These are phyloP conservation scores for Diaphora mendica DNA, from an alignment of 2,888 invertebrate genomes.

Conservation along the genomic window DNA sequence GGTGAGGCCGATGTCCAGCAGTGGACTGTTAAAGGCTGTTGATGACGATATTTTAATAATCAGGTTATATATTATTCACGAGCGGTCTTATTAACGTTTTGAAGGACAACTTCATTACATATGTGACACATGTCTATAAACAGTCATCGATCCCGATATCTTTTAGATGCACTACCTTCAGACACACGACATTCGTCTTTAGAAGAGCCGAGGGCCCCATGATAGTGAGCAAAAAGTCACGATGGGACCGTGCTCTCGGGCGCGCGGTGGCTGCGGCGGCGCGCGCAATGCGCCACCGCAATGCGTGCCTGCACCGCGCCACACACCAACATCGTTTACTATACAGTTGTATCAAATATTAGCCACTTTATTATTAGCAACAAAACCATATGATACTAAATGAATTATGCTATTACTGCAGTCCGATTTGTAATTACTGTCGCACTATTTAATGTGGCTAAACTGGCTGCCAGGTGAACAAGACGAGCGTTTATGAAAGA, in stretches of 20 bases:
- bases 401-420: background rate
- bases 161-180: too few species aligned
- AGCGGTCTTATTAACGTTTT: background rate
- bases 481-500: background rate
- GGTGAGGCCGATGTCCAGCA: too few species aligned
- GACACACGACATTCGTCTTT: background rate
- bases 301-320: conserved; percentile 40
- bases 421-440: background rate
- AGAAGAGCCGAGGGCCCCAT: background rate
- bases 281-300: conserved; percentile 55
- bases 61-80: background rate
- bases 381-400: background rate
- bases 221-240: background rate
- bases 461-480: background rate
- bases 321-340: background rate
- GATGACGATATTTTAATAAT: too few species aligned
- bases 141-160: background rate
- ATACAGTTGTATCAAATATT: background rate
- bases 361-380: background rate
- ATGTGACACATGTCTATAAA: background rate
- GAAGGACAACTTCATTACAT: background rate
- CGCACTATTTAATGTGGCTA: background rate
- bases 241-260: background rate
- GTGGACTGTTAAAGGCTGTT: too few species aligned
- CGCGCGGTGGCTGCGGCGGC: conserved; percentile 1